Evolutionary conservation across 2,888 invertebrate species (phyloP), one percentile per base, ranked within the genome.

Genomic region (Eupithecia inturbata): DNA sequence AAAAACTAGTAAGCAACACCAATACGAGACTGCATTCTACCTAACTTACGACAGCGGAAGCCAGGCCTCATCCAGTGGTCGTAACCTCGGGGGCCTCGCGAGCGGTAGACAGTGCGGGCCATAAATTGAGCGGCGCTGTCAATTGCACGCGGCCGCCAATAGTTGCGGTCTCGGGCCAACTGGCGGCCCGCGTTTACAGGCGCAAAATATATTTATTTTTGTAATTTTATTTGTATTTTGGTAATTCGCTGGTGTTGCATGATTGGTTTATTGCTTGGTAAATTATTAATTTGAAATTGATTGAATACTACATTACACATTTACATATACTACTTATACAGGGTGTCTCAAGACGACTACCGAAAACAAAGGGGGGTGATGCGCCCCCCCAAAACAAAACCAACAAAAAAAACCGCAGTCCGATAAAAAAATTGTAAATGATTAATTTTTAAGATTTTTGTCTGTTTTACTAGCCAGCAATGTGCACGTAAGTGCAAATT

Each of bases 81-180:
- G 10, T 31, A 39, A 67, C 60, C 67, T 81, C 72, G 33, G 71
- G 64, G 78, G n/a, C n/a, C n/a, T 41, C 41, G 73, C 72, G 70
- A 77, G 84, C 86, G 88, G 91, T 90, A 93, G 93, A 94, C 94
- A 93, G 90, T 90, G 90, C 82, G 91, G 91, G 86, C 94, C 91
- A 94, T 94, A 94, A 94, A 94, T 94, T 94, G 94, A 94, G 93
- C 92, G 83, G 88, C 89, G 85, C 93, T 94, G 94, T 94, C 94
- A 94, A 94, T 94, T 93, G 94, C 94, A 94, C 87, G 84, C 92
- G 93, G 86, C 83, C 89, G 85, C 94, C 94, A 91, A 94, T 94
- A 94, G 94, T 92, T 94, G 94, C 91, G 94, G 94, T 94, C 84
- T 86, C 83, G 84, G 83, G 76, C 83, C 85, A 84, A 84, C 78